Evolutionary conservation across 2,113 vertebrate species (phyloP).

Genomic region (Zapornia atra): DNA sequence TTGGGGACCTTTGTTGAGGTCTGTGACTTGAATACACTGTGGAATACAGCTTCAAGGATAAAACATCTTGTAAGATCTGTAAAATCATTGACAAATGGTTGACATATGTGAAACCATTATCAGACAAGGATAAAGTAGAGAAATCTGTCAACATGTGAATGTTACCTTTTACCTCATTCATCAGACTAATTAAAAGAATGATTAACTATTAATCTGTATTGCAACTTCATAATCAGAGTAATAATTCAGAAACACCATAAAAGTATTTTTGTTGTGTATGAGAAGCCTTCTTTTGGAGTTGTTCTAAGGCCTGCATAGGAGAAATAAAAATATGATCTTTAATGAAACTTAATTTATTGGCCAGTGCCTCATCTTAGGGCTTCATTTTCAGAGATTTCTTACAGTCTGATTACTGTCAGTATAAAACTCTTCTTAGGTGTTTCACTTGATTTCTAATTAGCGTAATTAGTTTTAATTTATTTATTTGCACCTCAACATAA

Average conservation of each 20-base stretch:
- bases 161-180: background rate
- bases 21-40: background rate
- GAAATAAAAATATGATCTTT: background rate
- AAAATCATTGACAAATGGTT: background rate
- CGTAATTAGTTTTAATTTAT: background rate
- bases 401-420: background rate
- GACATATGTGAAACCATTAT: background rate
- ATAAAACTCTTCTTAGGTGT: background rate
- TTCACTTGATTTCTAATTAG: background rate
- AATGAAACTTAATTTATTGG: background rate
- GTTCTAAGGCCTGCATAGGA: background rate
- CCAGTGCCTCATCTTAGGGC: background rate
- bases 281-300: background rate
- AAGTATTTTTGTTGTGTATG: background rate
- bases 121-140: background rate
- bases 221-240: background rate
- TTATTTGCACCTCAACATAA: background rate
- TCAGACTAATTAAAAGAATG: background rate
- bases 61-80: background rate
- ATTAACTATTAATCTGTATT: background rate
- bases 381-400: background rate
- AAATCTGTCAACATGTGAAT: background rate
- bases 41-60: background rate
- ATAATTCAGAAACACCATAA: background rate
- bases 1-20: rapidly evolving